phyloP scores from a whole-genome alignment of 1,140 invertebrate species.

The honey bee (Apis mellifera) region DNA sequence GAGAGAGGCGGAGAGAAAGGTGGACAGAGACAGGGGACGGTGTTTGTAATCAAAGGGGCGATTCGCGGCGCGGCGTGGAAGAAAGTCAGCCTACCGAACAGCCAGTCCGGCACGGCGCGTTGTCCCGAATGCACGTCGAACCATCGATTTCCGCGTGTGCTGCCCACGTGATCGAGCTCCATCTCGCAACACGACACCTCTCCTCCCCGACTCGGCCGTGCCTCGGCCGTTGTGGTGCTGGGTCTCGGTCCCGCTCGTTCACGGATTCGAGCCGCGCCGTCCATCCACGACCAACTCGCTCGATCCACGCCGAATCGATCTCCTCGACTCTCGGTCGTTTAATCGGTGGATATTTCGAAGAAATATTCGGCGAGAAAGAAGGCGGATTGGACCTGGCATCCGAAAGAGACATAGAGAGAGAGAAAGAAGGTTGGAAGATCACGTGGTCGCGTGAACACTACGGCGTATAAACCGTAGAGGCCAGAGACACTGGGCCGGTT shows the following conservation, averaged over 20 bases:
- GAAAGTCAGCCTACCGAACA: constrained; percentile 72
- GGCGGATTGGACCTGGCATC: neutral
- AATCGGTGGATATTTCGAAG: neutral
- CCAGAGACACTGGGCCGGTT: neutral
- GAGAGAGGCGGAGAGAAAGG: neutral
- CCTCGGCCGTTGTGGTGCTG: neutral
- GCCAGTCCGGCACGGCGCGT: constrained; percentile 74
- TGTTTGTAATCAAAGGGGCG: constrained; percentile 74
- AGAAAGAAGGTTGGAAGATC: neutral
- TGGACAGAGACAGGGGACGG: constrained; percentile 47
- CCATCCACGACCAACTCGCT: too few species aligned
- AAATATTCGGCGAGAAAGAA: too few species aligned
- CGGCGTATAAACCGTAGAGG: neutral
- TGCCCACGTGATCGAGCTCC: constrained; percentile 55
- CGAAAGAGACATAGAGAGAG: too few species aligned
- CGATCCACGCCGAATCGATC: neutral
- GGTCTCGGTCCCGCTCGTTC: neutral
- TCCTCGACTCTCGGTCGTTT: neutral
- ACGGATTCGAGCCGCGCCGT: neutral
- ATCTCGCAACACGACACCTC: constrained; percentile 16
- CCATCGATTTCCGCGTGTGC: constrained; percentile 52
- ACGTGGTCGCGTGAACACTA: neutral
- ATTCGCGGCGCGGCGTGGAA: constrained; percentile 68
- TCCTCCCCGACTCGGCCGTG: neutral
- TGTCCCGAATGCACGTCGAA: constrained; percentile 71